Percentiles rank a stretch among this genome's conserved stretches.
Conservation (phyloP, 2,113 vertebrate species). For the Anser cygnoides region DNA sequence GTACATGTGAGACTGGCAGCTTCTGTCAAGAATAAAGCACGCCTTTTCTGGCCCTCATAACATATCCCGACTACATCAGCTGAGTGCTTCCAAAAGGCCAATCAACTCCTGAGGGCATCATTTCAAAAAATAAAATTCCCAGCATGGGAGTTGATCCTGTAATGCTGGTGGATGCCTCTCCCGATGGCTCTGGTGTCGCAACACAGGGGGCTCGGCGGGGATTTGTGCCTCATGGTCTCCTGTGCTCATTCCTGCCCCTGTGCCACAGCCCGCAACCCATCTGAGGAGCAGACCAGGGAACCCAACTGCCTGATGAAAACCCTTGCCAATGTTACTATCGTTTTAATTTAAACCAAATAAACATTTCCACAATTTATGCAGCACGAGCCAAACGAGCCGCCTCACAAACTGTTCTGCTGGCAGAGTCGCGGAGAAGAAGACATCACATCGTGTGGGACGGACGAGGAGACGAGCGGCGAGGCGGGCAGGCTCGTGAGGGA, state of each 20-base stretch:
- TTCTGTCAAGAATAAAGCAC: neutral
- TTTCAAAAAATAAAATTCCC: neutral
- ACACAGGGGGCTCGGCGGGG: neutral
- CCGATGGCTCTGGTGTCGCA: rapidly evolving
- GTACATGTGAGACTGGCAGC: neutral
- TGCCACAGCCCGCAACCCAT: neutral
- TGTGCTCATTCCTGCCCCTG: neutral
- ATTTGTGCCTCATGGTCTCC: neutral
- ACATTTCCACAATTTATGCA: constrained; percentile 22
- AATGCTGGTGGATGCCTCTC: neutral
- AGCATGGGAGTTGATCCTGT: neutral
- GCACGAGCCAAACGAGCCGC: neutral
- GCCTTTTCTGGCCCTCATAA: neutral
- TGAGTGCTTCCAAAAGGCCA: neutral
- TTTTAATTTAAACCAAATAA: constrained; percentile 49
- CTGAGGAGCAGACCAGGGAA: neutral
- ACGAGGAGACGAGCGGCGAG: neutral
- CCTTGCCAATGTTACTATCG: neutral
- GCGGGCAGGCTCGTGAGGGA: neutral
- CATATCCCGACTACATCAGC: neutral
- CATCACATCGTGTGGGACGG: neutral
- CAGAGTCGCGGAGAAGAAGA: neutral
- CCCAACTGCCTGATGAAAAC: neutral
- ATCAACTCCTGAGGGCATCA: neutral
- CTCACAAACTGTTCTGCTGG: constrained; percentile 3